A percentile compares a stretch with the other conserved stretches of the same genome.
Evolutionary conservation across 1,140 invertebrate species (phyloP).

Genomic region (Trinorchestia longiramus): DNA sequence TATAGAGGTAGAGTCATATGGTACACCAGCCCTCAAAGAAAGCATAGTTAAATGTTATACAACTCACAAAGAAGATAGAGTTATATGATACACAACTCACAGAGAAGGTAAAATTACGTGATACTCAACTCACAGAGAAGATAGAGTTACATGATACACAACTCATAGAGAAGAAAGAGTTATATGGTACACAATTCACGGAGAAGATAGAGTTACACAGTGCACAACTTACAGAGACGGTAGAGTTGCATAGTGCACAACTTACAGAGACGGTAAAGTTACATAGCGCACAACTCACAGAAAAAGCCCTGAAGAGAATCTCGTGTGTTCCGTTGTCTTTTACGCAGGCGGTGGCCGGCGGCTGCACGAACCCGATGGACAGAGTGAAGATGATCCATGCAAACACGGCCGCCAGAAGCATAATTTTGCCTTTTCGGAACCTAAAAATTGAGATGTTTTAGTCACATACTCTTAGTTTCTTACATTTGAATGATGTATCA

Average conservation of each 20-base stretch:
- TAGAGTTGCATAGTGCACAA: neutral
- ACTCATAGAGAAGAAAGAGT: too few relatives aligned
- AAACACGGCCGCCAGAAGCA: constrained; percentile 90
- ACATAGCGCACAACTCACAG: constrained; percentile 53
- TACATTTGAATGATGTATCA: neutral
- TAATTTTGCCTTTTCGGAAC: constrained; percentile 86
- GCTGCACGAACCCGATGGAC: constrained; percentile 93
- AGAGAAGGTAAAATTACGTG: too few relatives aligned
- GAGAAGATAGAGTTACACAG: too few relatives aligned
- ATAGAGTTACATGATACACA: too few relatives aligned
- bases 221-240: too few relatives aligned
- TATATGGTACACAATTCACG: too few relatives aligned
- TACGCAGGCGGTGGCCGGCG: constrained; percentile 89
- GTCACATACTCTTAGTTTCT: neutral
- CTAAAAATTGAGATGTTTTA: constrained; percentile 70
- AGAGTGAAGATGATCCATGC: constrained; percentile 98
- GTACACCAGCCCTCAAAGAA: too few relatives aligned
- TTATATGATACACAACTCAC: too few relatives aligned
- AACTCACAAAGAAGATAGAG: too few relatives aligned
- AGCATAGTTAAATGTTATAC: too few relatives aligned
- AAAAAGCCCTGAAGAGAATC: constrained; percentile 67
- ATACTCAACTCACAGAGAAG: too few relatives aligned
- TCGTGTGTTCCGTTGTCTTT: constrained; percentile 80
- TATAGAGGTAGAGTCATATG: neutral
- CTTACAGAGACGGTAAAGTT: neutral